Percentiles rank a stretch among this genome's conserved stretches.
phyloP scores from a whole-genome alignment of 1,140 invertebrate species.

The Drosophila bocki region DNA sequence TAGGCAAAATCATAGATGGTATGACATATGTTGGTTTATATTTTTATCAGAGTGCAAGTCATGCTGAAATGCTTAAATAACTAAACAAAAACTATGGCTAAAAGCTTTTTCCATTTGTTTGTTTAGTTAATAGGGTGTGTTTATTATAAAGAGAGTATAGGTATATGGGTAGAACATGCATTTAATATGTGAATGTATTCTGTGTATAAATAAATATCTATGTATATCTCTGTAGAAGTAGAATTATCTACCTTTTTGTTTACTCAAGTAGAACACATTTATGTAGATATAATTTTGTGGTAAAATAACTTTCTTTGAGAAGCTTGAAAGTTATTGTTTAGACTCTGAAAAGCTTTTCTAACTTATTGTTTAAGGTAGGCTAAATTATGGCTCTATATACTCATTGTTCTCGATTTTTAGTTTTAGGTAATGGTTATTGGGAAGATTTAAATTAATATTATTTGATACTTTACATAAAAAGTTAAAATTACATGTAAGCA shows the following conservation, averaged over 20 bases:
- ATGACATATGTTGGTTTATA: not conserved
- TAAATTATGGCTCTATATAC: not conserved
- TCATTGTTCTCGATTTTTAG: not conserved
- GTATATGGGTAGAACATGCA: not conserved
- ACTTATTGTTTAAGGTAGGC: too few species aligned
- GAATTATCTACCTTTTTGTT: not conserved
- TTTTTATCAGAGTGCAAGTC: not conserved
- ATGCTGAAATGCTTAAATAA: not conserved
- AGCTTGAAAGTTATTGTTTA: conserved; percentile 1
- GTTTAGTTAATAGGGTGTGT: not conserved
- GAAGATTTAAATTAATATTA: too few species aligned
- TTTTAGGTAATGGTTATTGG: too few species aligned
- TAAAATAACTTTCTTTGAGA: not conserved
- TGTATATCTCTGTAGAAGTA: not conserved
- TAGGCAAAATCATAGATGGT: not conserved
- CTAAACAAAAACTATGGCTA: not conserved
- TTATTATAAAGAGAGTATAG: not conserved
- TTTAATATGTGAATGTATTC: not conserved
- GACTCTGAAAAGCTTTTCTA: not conserved
- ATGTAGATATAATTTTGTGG: not conserved
- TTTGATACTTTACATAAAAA: too few species aligned
- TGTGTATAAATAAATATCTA: not conserved
- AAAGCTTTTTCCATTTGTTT: not conserved
- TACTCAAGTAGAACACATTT: not conserved
- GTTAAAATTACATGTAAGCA: too few species aligned